Conservation (phyloP, 2,113 vertebrate species). For the Sprattus sprattus region DNA sequence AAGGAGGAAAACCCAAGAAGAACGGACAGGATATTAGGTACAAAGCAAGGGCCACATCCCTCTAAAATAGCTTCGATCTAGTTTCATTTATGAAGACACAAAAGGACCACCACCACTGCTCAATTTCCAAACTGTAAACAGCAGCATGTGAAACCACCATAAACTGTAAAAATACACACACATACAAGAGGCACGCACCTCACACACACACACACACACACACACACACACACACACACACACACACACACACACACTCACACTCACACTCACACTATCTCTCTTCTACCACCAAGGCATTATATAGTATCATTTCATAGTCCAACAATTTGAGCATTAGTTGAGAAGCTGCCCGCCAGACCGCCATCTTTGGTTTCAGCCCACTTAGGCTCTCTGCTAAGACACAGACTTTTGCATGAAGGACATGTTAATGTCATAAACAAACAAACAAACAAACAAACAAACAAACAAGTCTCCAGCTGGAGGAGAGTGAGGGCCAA, state of each 20-base stretch:
- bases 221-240: background rate
- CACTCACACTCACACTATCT: background rate
- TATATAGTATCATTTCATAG: background rate
- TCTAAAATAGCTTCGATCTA: background rate
- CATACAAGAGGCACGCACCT: background rate
- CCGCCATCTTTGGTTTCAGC: background rate
- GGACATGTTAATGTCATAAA: background rate
- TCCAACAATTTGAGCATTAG: background rate
- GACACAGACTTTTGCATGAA: background rate
- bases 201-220: background rate
- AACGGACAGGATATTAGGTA: background rate
- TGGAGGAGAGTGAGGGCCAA: background rate
- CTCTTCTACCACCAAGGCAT: background rate
- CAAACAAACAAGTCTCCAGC: background rate
- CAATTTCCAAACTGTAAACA: background rate
- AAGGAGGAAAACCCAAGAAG: background rate
- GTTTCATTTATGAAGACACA: background rate
- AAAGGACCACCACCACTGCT: background rate
- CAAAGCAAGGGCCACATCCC: background rate
- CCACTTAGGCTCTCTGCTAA: background rate
- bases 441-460: background rate
- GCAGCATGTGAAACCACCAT: background rate
- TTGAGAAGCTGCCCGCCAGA: background rate
- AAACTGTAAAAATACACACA: background rate
- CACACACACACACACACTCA: background rate